phyloP scores from a whole-genome alignment of 2,797 vertebrate species.

The Heterohyrax brucei region DNA sequence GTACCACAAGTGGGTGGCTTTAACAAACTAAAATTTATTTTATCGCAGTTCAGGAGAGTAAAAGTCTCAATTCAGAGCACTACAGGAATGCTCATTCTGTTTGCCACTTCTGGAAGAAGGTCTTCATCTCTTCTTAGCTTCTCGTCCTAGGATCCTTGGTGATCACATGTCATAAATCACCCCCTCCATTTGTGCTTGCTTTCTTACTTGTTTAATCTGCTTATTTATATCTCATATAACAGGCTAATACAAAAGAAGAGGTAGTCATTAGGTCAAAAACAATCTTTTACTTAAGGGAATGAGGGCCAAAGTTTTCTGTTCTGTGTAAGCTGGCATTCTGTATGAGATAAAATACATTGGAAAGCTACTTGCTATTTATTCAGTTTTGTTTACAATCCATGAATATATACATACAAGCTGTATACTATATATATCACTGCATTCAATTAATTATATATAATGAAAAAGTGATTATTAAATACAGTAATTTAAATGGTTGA shows the following conservation, averaged over 20 bases:
- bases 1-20: neutral
- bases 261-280: neutral
- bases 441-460: slow-evolving; percentile 54
- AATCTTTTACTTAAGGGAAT: neutral
- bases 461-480: slow-evolving; percentile 39
- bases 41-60: neutral
- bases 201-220: neutral
- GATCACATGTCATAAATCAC: neutral
- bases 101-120: neutral
- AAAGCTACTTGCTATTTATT: slow-evolving; percentile 8
- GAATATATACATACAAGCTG: neutral
- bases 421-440: neutral
- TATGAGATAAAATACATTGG: neutral
- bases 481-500: neutral
- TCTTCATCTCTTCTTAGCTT: neutral
- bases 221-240: neutral
- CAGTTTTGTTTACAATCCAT: slow-evolving; percentile 30
- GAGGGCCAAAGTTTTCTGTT: neutral
- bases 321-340: neutral
- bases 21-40: neutral
- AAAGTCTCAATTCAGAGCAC: neutral
- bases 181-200: neutral
- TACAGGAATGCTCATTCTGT: neutral
- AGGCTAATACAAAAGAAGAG: neutral
- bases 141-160: neutral